Evolutionary conservation across 2,797 vertebrate genomes (phyloP), one percentile per base, ranked within the genome.

Genomic region (Arremon brunneinucha): DNA sequence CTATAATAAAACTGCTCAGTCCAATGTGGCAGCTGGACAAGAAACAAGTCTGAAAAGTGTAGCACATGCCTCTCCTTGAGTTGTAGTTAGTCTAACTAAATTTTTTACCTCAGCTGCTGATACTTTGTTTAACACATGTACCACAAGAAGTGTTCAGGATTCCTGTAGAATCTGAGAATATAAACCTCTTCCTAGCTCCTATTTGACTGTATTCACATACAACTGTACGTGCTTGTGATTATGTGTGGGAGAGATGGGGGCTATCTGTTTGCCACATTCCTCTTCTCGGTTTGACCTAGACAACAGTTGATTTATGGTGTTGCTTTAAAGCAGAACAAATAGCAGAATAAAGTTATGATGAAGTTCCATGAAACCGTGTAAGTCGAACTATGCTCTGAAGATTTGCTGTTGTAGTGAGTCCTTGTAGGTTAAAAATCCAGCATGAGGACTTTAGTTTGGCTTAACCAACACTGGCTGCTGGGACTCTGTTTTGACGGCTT

Each of bases 311-410:
- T 52, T 75, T 67, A 44, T 50, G 39, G 12, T 37, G 26, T 52
- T 55, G 15, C 19, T 82, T 86, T 79, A 83, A 67, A 67, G 75
- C 26, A 65, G 71, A 70, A 79, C 12, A 84, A 79, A 55, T 10
- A 68, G 27, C 22, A 63, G 35, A 47, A 37, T 43, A 52, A 83
- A 10, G 8, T 50, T 67, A 44, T 49, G 53, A 12, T 37, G 26
- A 17, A 59, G 19, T 79, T 76, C 69, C 23, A 35, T 35, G 43
- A 46, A 39, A 32, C 20, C 14, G 6, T 26, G 1, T 18, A 60
- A n/a, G 14, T 14, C 0, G 0, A 63, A 52, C 13, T 28, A 37
- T 35, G 5, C 27, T 83, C 17, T 6, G 15, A 74, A 60, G 56
- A 11, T 70, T 78, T 91, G 30, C 20, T 80, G 24, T 2, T 5